Conservation (phyloP, 2,797 vertebrate species). For the Gila robusta region DNA sequence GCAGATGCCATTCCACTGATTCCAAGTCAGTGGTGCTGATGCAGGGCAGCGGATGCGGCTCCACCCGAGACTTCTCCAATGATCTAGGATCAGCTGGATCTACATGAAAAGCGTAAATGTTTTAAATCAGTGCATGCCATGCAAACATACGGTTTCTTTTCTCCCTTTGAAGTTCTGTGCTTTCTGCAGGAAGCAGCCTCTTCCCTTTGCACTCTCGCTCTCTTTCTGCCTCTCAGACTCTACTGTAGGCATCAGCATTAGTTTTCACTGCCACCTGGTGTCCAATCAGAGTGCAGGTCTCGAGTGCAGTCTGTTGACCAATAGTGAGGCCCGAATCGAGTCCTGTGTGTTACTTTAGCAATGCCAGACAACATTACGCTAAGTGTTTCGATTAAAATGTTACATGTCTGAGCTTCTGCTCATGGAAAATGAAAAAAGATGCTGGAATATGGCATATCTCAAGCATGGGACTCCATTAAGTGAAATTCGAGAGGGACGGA, state of each 20-base stretch:
- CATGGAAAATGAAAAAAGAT: conserved; percentile 13
- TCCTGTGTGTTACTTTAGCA: conserved; percentile 26
- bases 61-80: conserved; percentile 49
- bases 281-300: conserved; percentile 58
- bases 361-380: conserved; percentile 21
- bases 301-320: conserved; percentile 54
- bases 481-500: not conserved
- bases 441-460: not conserved
- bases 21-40: conserved; percentile 63
- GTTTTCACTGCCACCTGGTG: conserved; percentile 71
- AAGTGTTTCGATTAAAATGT: not conserved
- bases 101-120: not conserved
- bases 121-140: conserved; percentile 23
- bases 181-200: conserved; percentile 18
- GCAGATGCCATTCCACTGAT: conserved; percentile 86
- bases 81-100: conserved; percentile 50
- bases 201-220: conserved; percentile 26
- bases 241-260: conserved; percentile 67
- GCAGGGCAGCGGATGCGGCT: conserved; percentile 56
- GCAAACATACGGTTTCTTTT: not conserved
- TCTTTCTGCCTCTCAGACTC: conserved; percentile 56
- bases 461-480: conserved; percentile 3
- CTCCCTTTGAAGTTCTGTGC: conserved; percentile 47
- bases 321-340: conserved; percentile 48
- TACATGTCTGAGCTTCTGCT: not conserved